Percentiles rank a stretch among this genome's conserved stretches.
These are phyloP conservation scores for Drosophila falleni DNA, from an alignment of 2,888 invertebrate species.

Conservation along the genomic window DNA sequence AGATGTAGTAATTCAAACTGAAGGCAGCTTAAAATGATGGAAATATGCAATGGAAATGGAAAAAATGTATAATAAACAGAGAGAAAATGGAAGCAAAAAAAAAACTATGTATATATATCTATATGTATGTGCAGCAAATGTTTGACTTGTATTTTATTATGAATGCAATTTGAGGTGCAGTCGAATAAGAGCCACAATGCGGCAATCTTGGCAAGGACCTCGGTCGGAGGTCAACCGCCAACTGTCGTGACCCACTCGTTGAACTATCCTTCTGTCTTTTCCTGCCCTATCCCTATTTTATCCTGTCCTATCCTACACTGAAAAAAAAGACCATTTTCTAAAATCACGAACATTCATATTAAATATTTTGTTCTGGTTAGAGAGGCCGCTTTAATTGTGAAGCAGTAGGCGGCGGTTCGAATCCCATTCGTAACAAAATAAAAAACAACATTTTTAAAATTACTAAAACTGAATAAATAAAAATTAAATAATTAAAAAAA, in stretches of 20 bases:
- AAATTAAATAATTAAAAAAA: too few species aligned
- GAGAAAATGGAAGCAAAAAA: conserved; percentile 15
- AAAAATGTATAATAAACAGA: conserved; percentile 57
- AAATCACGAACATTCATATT: too few species aligned
- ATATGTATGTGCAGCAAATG: conserved; percentile 48
- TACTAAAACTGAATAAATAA: too few species aligned
- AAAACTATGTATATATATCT: not conserved
- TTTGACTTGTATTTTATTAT: conserved; percentile 66
- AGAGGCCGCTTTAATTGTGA: too few species aligned
- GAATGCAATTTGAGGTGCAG: conserved; percentile 59
- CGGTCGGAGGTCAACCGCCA: conserved; percentile 23
- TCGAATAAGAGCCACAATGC: conserved; percentile 31
- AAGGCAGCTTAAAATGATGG: conserved; percentile 35
- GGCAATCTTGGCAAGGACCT: conserved; percentile 35
- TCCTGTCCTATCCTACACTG: not conserved
- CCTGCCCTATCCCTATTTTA: not conserved
- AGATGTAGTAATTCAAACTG: conserved; percentile 28
- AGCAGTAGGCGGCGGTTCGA: too few species aligned
- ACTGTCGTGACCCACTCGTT: conserved; percentile 2
- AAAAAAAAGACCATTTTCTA: too few species aligned
- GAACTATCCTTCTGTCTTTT: not conserved
- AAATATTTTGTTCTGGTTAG: too few species aligned
- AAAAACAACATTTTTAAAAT: too few species aligned
- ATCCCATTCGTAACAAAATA: too few species aligned
- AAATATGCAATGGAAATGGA: conserved; percentile 33